These are phyloP conservation scores for Adoxophyes honmai DNA, from an alignment of 1,140 invertebrate genomes.

Conservation along the genomic window DNA sequence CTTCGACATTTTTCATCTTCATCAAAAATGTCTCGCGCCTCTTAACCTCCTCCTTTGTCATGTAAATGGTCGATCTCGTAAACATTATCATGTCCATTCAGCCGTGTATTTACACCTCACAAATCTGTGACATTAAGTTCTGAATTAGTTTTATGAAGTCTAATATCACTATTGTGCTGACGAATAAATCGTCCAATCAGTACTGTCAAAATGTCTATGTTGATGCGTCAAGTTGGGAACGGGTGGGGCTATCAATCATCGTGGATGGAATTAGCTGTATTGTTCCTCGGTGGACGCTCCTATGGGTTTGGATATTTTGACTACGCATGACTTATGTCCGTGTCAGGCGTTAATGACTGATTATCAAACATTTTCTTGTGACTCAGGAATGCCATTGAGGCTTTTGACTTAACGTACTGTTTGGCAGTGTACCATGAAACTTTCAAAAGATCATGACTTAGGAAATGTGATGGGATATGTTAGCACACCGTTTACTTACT, in stretches of 20 bases:
- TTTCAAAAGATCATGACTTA: no score
- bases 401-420: slow-evolving; percentile 16
- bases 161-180: slow-evolving; percentile 33
- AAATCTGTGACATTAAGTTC: not conserved
- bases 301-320: slow-evolving; percentile 21
- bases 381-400: slow-evolving; percentile 18
- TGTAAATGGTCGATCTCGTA: not conserved
- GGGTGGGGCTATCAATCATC: slow-evolving; percentile 67
- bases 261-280: slow-evolving; percentile 60
- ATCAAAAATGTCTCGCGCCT: not conserved
- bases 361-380: not conserved
- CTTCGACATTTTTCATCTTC: not conserved
- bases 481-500: no score
- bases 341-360: slow-evolving; percentile 5
- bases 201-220: slow-evolving; percentile 45
- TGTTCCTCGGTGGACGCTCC: slow-evolving; percentile 54
- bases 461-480: no score
- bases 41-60: not conserved
- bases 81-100: not conserved
- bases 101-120: not conserved
- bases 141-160: slow-evolving; percentile 33
- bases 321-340: not conserved
- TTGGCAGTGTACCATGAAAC: no score
- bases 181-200: slow-evolving; percentile 52
- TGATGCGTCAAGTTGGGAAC: slow-evolving; percentile 58